Evolutionary conservation across 2,888 invertebrate genomes (phyloP), one percentile per base, ranked within the genome.

Genomic region (Bellardia pandia): DNA sequence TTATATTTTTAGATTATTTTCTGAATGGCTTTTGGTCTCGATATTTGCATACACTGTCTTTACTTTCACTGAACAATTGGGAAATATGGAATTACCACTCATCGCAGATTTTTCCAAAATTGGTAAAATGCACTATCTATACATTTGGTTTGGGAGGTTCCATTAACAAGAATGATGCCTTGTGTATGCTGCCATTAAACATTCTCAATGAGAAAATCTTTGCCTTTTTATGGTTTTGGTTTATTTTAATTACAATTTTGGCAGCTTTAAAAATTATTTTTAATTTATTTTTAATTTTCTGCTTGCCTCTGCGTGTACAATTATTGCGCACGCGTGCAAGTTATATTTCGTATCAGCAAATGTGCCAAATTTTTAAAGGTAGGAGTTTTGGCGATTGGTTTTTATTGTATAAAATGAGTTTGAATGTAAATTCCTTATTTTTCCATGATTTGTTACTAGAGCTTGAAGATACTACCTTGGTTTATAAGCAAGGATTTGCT

Each of bases 91-190:
- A 93, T 78, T 76, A 90, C 74, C 89, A 91, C 88, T 90, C 90
- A 13, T 92, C 93, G 0, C 90, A 90, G 11, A 90, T 93, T n/a
- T 93, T 93, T 69, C 93, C 93, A 62, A 93, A 96, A 96, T 96
- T 97, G 69, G 97, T 98, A 16, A 98, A 98, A 93, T 98, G 98
- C 93, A 95, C 96, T 74, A 98, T 98, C 94, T 96, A 97, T 94
- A 97, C 97, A 92, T 98, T 96, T 93, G 98, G 98, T 93, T 96
- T 97, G 0, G 96, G 97, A 3, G 98, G 98, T 2, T 95, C 96
- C 2, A 96, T 97, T 74, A 97, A 97, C 93, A 95, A 95, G 88
- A 96, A 96, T 93, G 98, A 98, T 92, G 97, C 89, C 9, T 94
- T 97, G 0, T 97, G 97, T 90, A 94, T 97, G 11, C 93, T 97